phyloP scores from a whole-genome alignment of 2,888 invertebrate species.

The Abrostola triplasia region DNA sequence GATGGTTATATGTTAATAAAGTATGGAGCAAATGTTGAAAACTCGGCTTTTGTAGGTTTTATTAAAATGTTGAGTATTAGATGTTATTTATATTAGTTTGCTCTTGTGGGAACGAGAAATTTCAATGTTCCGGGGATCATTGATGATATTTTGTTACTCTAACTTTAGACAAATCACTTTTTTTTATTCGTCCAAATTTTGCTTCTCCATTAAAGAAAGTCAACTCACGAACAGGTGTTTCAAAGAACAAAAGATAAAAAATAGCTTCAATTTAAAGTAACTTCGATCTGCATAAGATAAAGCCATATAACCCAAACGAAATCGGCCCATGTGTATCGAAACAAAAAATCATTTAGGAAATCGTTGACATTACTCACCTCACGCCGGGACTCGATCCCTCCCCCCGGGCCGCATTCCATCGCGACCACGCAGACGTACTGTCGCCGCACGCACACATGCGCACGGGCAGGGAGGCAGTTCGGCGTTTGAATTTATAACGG shows the following conservation, averaged over 20 bases:
- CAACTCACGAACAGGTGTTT: conserved; percentile 1
- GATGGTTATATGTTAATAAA: conserved; percentile 30
- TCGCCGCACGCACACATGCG: conserved; percentile 66
- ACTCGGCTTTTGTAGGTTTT: conserved; percentile 12
- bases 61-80: neutral
- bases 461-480: conserved; percentile 26
- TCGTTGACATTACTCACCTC: conserved; percentile 51
- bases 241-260: neutral
- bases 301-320: conserved; percentile 40
- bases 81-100: conserved; percentile 17
- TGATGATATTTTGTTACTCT: too few species aligned
- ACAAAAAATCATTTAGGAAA: conserved; percentile 55
- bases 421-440: conserved; percentile 72
- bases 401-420: conserved; percentile 72
- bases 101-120: conserved; percentile 5
- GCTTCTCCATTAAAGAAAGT: neutral
- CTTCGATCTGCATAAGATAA: conserved; percentile 40
- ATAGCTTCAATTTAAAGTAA: conserved; percentile 1
- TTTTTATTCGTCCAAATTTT: too few species aligned
- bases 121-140: neutral
- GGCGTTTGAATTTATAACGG: conserved; percentile 45
- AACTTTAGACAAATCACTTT: too few species aligned
- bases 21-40: conserved; percentile 24
- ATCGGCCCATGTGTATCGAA: conserved; percentile 44
- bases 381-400: conserved; percentile 46